A percentile compares a stretch with the other conserved stretches of the same genome.
These are phyloP conservation scores for Protomyctophum bolini DNA, from an alignment of 2,113 vertebrate species.

Conservation along the genomic window DNA sequence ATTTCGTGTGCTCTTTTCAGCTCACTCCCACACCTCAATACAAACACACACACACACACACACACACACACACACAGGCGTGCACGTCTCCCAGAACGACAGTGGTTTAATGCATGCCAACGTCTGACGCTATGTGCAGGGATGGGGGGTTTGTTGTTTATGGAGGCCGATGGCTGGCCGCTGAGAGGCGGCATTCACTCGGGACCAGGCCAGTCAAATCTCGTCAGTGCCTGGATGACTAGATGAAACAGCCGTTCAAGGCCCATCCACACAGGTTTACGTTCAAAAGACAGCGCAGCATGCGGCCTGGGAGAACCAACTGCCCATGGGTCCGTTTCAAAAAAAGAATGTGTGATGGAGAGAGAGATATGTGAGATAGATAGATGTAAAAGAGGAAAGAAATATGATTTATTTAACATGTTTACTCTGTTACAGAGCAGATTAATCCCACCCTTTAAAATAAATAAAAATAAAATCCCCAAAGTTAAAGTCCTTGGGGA, in stretches of 20 bases:
- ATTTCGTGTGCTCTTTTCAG: slow-evolving; percentile 11
- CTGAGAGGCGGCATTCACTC: slow-evolving; percentile 69
- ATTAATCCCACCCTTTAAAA: slow-evolving; percentile 62
- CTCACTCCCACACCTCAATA: slow-evolving; percentile 1
- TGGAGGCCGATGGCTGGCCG: slow-evolving; percentile 68
- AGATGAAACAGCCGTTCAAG: slow-evolving; percentile 79
- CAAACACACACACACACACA: no score
- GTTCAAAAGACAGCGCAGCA: slow-evolving; percentile 73
- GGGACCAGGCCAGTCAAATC: slow-evolving; percentile 77
- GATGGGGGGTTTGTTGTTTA: slow-evolving; percentile 57
- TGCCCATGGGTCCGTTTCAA: slow-evolving; percentile 69
- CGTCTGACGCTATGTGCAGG: slow-evolving; percentile 59
- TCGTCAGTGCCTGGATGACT: slow-evolving; percentile 69
- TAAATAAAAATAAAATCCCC: slow-evolving; percentile 62
- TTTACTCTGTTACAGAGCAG: slow-evolving; percentile 73
- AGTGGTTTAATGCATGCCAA: slow-evolving; percentile 59
- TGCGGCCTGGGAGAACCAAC: slow-evolving; percentile 68
- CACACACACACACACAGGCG: no score
- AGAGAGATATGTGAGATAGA: slow-evolving; percentile 20
- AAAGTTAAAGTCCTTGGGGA: slow-evolving; percentile 52
- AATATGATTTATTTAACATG: slow-evolving; percentile 82
- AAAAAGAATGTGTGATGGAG: slow-evolving; percentile 45
- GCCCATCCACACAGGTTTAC: slow-evolving; percentile 74
- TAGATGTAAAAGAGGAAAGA: slow-evolving; percentile 45
- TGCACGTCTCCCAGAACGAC: slow-evolving; percentile 20